Conservation (phyloP, 2,113 vertebrate species). For the Phalacrocorax brasilianus region DNA sequence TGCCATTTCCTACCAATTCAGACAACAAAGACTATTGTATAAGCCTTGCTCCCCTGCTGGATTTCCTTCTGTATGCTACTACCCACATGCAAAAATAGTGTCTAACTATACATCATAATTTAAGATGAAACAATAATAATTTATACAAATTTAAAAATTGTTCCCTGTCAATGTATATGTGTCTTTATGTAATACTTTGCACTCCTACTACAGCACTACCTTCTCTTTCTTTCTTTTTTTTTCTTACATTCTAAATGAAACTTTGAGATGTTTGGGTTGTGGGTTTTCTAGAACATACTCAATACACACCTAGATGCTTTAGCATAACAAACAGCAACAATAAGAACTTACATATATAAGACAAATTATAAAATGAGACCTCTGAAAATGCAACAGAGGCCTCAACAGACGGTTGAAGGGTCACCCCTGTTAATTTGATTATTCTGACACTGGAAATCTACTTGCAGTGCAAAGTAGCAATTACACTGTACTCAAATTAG, state of each 20-base stretch:
- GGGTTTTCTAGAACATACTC: neutral
- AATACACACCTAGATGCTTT: neutral
- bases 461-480: neutral
- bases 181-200: neutral
- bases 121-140: neutral
- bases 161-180: neutral
- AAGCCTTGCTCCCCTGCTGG: neutral
- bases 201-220: neutral
- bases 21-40: neutral
- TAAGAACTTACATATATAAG: neutral
- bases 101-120: neutral
- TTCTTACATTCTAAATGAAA: neutral
- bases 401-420: neutral
- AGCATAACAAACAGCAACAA: neutral
- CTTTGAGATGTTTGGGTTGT: neutral
- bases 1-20: neutral
- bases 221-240: neutral
- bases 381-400: neutral
- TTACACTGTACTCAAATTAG: neutral
- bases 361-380: neutral
- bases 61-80: neutral
- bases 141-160: neutral
- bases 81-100: neutral
- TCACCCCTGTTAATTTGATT: conserved; percentile 6
- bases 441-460: neutral